Base-by-base conservation (phyloP, 2,888 invertebrate species). In the Drosophila aldrichi region DNA sequence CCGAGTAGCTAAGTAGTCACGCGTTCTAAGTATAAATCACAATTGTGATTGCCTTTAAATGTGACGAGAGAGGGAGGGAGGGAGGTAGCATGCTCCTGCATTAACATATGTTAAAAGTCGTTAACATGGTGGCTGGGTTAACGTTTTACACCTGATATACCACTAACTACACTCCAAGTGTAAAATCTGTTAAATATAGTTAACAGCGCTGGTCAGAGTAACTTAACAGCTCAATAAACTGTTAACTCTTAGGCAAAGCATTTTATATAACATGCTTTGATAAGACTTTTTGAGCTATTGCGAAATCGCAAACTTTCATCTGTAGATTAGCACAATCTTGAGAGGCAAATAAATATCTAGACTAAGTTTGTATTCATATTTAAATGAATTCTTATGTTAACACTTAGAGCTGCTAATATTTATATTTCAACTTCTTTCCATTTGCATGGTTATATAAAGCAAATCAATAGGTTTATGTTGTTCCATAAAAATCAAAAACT, bases 11-110 rank as follows among this genome's bases (percentile, higher is more conserved):
- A 34, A 25, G 40, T 29, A 55, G 40, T 18, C 34, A 41, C 20
- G 57, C 16, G 52, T 61, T 46, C 49, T 40, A 46, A 78, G 48
- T 52, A 62, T 78, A 67, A 75, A 67, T 54, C 44, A 61, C 20
- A 57, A 32, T 73, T 65, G 12, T 56, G 29, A 32, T 46, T 40
- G 18, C 38, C 41, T 7, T 40, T 29, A 34, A 43, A 43, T 29
- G 20, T 6, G 54, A 54, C 10, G 52, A 40, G 5, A 1, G 10
- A 25, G 29, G 10, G n/a, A 0, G n/a, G 8, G 9, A 8, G 5
- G n/a, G n/a, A n/a, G n/a, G n/a, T n/a, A 54, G 12, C 3, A 16
- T 51, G 34, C 14, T 40, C 25, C 22, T 2, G 1, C 2, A 22
- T 44, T 67, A 34, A 62, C 72, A 70, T 18, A 49, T 43, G 48